Evolutionary conservation across 2,113 vertebrate species (phyloP).

Genomic region (Ornithorhynchus anatinus): DNA sequence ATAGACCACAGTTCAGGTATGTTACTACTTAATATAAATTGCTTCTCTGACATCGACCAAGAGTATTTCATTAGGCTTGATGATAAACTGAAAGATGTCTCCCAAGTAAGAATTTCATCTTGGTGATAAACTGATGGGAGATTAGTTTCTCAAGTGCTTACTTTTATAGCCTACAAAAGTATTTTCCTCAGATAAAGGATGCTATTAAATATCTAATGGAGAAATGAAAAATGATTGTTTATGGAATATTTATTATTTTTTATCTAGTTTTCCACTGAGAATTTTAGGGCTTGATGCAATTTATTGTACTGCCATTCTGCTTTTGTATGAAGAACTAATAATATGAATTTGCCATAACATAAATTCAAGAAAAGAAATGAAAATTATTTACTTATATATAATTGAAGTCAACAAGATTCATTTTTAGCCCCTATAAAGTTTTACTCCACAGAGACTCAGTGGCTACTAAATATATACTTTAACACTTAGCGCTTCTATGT

Average conservation of each 20-base stretch:
- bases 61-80: constrained; percentile 2
- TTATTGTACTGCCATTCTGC: neutral
- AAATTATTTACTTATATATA: too few species aligned
- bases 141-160: constrained; percentile 27
- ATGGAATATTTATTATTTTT: constrained; percentile 64
- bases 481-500: too few species aligned
- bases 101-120: constrained; percentile 3
- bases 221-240: constrained; percentile 36
- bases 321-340: neutral
- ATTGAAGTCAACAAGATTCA: too few species aligned
- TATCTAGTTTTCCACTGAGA: constrained; percentile 39
- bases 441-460: too few species aligned
- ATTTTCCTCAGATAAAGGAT: constrained; percentile 28
- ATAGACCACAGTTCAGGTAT: neutral
- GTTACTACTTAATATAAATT: too few species aligned
- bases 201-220: constrained; percentile 57
- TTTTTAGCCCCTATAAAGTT: too few species aligned
- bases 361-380: too few species aligned
- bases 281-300: constrained; percentile 1
- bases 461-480: too few species aligned
- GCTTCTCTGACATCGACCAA: neutral
- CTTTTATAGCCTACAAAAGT: constrained; percentile 50
- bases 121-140: constrained; percentile 10
- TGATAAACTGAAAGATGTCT: constrained; percentile 8
- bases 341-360: too few species aligned